phyloP scores from a whole-genome alignment of 2,797 vertebrate genomes.

The Echiichthys vipera region DNA sequence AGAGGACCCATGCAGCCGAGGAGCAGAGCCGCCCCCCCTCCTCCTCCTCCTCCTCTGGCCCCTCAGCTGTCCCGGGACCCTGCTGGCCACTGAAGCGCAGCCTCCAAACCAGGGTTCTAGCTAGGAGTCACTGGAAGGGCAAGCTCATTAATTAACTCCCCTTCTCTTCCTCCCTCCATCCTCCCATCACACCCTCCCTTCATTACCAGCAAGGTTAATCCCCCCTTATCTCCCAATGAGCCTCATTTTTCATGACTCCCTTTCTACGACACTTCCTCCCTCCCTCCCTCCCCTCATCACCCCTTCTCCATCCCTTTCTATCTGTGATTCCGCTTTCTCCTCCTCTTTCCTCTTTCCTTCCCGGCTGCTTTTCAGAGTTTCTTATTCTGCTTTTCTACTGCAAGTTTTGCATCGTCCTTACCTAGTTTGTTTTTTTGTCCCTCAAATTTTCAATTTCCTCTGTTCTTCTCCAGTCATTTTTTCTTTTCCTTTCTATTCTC shows the following conservation, averaged over 20 bases:
- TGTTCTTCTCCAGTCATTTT: background rate
- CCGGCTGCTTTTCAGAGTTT: conserved; percentile 15
- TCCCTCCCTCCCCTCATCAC: conserved; percentile 16
- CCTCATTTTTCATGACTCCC: conserved; percentile 87
- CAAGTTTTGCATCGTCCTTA: conserved; percentile 15
- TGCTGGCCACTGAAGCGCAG: conserved; percentile 61
- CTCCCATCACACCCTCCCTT: conserved; percentile 83
- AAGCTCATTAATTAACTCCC: conserved; percentile 91
- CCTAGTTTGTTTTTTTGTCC: background rate
- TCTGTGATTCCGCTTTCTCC: background rate
- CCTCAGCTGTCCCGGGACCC: conserved; percentile 66
- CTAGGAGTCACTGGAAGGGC: conserved; percentile 83
- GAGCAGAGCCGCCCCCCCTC: background rate
- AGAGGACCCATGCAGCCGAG: conserved; percentile 26
- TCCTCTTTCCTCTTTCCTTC: too few relatives aligned
- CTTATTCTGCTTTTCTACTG: background rate
- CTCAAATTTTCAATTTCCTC: background rate
- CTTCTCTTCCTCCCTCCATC: conserved; percentile 59
- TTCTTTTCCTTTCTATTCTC: background rate
- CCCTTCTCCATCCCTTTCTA: conserved; percentile 15
- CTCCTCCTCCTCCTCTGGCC: background rate
- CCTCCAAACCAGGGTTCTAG: conserved; percentile 69
- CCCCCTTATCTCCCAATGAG: conserved; percentile 85
- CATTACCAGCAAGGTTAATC: conserved; percentile 96
- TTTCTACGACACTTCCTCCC: conserved; percentile 55